Percentiles rank a stretch among this genome's conserved stretches.
phyloP scores from a whole-genome alignment of 2,113 vertebrate species.

The Anoura caudifer region DNA sequence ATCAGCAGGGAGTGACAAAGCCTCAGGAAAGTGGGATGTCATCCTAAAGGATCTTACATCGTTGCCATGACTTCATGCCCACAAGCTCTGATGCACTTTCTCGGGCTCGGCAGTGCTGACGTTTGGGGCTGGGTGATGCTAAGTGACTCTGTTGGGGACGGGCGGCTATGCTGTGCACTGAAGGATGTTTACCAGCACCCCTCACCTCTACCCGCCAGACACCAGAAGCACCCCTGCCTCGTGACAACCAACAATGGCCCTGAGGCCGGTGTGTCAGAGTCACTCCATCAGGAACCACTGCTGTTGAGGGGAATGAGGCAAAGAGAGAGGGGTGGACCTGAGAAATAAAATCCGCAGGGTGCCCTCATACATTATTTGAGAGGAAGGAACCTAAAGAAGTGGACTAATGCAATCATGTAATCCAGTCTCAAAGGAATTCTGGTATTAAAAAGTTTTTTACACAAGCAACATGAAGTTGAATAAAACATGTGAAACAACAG shows the following conservation, averaged over 20 bases:
- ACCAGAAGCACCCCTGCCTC: background rate
- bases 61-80: background rate
- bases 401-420: background rate
- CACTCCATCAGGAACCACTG: accelerated
- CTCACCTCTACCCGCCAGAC: background rate
- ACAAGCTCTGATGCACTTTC: background rate
- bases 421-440: background rate
- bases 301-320: background rate
- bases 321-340: background rate
- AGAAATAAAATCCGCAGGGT: background rate
- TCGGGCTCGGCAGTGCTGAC: background rate
- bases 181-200: background rate
- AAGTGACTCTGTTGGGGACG: background rate
- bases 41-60: background rate
- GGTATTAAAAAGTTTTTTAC: background rate
- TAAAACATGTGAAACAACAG: background rate
- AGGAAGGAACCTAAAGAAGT: background rate
- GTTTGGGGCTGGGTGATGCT: background rate
- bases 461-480: background rate
- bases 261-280: background rate
- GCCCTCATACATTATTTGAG: background rate
- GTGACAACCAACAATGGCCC: background rate
- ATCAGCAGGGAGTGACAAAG: background rate
- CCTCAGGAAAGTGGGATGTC: background rate
- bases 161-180: background rate